A percentile compares a stretch with the other conserved stretches of the same genome.
Conservation (phyloP, 2,888 invertebrate genomes). For the Calliopum simillimum region DNA sequence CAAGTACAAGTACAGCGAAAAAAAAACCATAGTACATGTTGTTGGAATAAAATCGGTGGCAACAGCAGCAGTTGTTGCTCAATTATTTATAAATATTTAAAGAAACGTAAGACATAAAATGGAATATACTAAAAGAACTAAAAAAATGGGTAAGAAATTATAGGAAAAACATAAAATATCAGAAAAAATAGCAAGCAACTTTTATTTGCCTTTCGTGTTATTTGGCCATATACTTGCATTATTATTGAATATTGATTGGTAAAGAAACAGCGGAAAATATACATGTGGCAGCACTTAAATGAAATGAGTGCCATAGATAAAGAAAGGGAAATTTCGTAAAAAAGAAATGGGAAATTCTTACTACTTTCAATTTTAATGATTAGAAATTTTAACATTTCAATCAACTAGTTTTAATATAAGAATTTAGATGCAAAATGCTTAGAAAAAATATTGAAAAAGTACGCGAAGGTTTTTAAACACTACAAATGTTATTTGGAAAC, state of each 20-base stretch:
- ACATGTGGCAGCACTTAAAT: too few relatives aligned
- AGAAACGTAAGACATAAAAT: slow-evolving; percentile 3
- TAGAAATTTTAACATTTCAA: too few relatives aligned
- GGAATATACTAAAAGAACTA: background rate
- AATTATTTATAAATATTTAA: slow-evolving; percentile 29
- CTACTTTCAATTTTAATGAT: too few relatives aligned
- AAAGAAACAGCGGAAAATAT: background rate
- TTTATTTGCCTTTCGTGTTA: slow-evolving; percentile 23
- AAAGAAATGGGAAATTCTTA: too few relatives aligned
- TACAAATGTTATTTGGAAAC: too few relatives aligned
- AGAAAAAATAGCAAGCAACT: background rate
- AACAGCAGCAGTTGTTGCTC: slow-evolving; percentile 4
- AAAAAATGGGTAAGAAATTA: background rate
- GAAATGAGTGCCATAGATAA: background rate
- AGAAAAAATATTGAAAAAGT: too few relatives aligned
- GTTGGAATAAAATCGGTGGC: background rate
- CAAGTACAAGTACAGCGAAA: background rate
- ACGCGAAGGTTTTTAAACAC: too few relatives aligned
- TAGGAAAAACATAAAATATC: background rate
- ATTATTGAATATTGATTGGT: slow-evolving; percentile 29
- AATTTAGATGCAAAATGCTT: too few relatives aligned
- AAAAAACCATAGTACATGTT: background rate
- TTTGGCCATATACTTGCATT: slow-evolving; percentile 23
- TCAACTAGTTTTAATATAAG: too few relatives aligned
- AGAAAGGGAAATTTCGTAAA: background rate